A percentile compares a stretch with the other conserved stretches of the same genome.
Conservation (phyloP, 2,113 vertebrate genomes). For the Carettochelys insculpta region DNA sequence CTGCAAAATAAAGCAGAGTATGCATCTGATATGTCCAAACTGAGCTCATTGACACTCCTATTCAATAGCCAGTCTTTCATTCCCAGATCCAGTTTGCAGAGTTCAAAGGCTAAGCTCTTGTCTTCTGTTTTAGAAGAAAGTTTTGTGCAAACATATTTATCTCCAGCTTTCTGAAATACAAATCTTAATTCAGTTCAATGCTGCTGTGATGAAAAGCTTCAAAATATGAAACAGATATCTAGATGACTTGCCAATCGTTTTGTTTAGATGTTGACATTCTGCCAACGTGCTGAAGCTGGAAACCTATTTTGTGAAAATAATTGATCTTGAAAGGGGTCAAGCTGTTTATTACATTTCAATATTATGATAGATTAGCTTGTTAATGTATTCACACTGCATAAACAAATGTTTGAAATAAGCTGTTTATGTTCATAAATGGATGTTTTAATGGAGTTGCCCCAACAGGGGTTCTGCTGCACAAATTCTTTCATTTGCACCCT, state of each 20-base stretch:
- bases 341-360: constrained; percentile 38
- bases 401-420: constrained; percentile 34
- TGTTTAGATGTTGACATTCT: constrained; percentile 38
- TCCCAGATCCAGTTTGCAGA: not conserved
- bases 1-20: not conserved
- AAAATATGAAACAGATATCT: constrained; percentile 23
- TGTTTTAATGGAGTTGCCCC: constrained; percentile 1
- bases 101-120: constrained; percentile 3
- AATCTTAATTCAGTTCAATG: constrained; percentile 35
- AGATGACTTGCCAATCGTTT: not conserved
- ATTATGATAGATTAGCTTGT: constrained; percentile 44
- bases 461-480: not conserved
- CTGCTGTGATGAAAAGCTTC: constrained; percentile 39
- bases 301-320: constrained; percentile 47
- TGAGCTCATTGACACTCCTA: not conserved
- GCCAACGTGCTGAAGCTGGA: constrained; percentile 43
- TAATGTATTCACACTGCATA: constrained; percentile 27
- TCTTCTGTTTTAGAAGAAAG: not conserved
- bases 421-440: constrained; percentile 22
- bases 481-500: constrained; percentile 5
- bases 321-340: constrained; percentile 48
- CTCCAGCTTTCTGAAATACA: not conserved
- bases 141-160: not conserved
- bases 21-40: not conserved
- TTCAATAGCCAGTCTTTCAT: not conserved